Evolutionary conservation across 2,888 invertebrate species (phyloP).

Genomic region (Drosophila hamatofila): DNA sequence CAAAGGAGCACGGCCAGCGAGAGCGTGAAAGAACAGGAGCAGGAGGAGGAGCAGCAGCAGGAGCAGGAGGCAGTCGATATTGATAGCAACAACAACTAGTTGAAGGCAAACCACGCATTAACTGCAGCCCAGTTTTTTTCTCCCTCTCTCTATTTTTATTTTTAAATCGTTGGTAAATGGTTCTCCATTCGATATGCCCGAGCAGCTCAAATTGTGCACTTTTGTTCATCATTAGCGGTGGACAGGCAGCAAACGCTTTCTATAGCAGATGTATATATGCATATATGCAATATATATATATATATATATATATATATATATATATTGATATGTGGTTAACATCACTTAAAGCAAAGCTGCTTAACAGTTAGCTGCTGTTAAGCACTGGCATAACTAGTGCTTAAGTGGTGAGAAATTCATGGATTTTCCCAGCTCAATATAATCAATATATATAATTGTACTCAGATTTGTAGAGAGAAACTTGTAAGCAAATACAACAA

Average conservation of each 20-base stretch:
- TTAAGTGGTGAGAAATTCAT: background rate
- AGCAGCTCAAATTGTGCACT: conserved; percentile 16
- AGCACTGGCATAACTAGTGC: background rate
- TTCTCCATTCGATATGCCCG: conserved; percentile 3
- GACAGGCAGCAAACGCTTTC: background rate
- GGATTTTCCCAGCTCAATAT: background rate
- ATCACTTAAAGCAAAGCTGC: background rate
- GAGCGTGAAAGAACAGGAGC: background rate
- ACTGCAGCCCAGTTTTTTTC: conserved; percentile 17
- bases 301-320: background rate
- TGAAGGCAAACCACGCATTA: conserved; percentile 28
- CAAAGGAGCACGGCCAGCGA: background rate
- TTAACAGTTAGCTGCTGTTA: background rate
- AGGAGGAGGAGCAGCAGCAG: background rate
- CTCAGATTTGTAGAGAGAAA: too few relatives aligned
- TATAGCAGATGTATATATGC: background rate
- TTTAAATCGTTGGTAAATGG: conserved; percentile 10
- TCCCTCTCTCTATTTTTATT: background rate
- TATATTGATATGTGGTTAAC: background rate
- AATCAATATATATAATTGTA: background rate
- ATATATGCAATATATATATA: background rate
- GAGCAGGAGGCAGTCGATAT: conserved; percentile 1
- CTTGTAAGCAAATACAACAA: too few relatives aligned
- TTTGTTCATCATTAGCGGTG: conserved; percentile 32
- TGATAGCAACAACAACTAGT: conserved; percentile 19